Base-by-base conservation (phyloP, 2,888 invertebrate genomes). In the Chymomyza amoena region DNA sequence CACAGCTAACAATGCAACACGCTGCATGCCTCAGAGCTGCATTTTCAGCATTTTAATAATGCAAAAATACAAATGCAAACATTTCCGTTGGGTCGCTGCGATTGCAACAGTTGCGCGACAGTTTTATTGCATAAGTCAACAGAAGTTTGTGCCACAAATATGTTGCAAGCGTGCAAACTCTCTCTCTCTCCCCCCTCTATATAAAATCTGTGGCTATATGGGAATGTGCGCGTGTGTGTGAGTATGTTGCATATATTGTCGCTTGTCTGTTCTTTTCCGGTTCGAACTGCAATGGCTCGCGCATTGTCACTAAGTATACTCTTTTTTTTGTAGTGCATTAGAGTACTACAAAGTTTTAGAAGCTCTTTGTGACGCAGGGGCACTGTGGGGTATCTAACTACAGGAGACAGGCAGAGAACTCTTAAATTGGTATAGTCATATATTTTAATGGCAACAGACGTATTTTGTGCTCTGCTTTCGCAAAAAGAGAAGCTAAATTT, bases 91-190 rank as follows among this genome's bases (percentile, higher is more conserved):
- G 57, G 65, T 64, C 63, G 20, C 70, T 68, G 69, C 72, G 75
- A 75, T 75, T 75, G 76, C 76, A 77, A 74, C 72, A 85, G 84
- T 88, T 85, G 78, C 81, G 84, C 88, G 84, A 86, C 84, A 86
- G 77, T 85, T 88, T 88, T 88, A 88, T 88, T 85, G 84, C 88
- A 84, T 81, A 84, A 84, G 87, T 88, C 88, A 84, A 84, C 86
- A 87, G 79, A 80, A 86, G 88, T 81, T 73, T 79, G 79, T 80
- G 79, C 69, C 77, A 77, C 82, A 80, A 75, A 84, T 76, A 71
- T 70, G 32, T 32, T 32, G 68, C 71, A 67, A 67, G 39, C 39
- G 61, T 67, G 61, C 6, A 18, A 28, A 7, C 5, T 16, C 36
- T 60, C 36, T 59, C 16, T 50, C 39, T 45, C 39, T 39, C 39